Evolutionary conservation across 2,113 vertebrate genomes (phyloP), one percentile per base, ranked within the genome.

Genomic region (Poeciliopsis retropinna): DNA sequence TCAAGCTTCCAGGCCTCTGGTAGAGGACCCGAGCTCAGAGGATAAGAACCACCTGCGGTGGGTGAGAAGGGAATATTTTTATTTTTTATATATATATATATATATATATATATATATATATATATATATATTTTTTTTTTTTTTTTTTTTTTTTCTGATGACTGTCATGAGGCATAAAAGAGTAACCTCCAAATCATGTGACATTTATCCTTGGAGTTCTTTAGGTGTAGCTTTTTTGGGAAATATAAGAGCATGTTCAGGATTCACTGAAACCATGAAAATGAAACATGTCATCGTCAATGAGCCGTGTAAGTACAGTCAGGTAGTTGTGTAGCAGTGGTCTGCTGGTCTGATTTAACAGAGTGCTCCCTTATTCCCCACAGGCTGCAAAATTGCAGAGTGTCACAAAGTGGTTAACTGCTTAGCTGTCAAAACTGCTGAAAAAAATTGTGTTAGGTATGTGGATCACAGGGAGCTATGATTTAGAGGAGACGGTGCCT

Each of bases 271-370:
- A 74, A 64, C 2, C 44, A 73, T 83, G 66, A 69, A 66, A 82
- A 87, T 61, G 73, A 84, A 82, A 77, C 79, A 47, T 80, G 78
- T 63, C 78, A 79, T 75, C 72, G 64, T 77, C 67, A 80, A 47
- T 47, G 60, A 70, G 69, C 65, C 64, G 41, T 60, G 74, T 37
- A 70, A 30, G 70, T 76, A 70, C 32, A 69, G 70, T 76, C 68
- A 66, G 64, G 71, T 70, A 67, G 75, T 44, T 67, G 44, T 47
- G 83, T 82, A 63, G 65, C 60, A 70, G 73, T 10, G 29, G 72
- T 69, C 68, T 9, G 27, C 44, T 73, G 51, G 67, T 77, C 57
- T 47, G 75, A 85, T 83, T 78, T 72, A 73, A 47, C 61, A 70
- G 54, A 76, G 74, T 63, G 67, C 70, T 82, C 37, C 30, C 64